A percentile compares a stretch with the other conserved stretches of the same genome.
phyloP scores from a whole-genome alignment of 2,888 invertebrate species.

The Creontiades dilutus region DNA sequence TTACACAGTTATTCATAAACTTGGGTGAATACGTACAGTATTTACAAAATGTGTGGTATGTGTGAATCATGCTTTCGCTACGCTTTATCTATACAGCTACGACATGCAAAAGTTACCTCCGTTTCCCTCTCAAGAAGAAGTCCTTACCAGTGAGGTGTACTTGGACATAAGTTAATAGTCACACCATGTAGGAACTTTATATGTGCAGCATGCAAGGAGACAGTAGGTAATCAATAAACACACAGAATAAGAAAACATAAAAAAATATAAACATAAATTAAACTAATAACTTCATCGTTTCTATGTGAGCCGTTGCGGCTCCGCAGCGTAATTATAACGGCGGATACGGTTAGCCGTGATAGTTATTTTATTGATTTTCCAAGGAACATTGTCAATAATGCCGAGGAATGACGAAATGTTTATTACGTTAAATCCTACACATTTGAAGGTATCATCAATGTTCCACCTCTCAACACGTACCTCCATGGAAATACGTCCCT shows the following conservation, averaged over 20 bases:
- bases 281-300: conserved; percentile 8
- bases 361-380: too few species aligned
- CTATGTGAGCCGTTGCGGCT: neutral
- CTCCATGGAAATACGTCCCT: too few species aligned
- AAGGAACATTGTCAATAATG: too few species aligned
- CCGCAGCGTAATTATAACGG: too few species aligned
- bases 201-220: conserved; percentile 77
- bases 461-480: too few species aligned
- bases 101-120: conserved; percentile 63
- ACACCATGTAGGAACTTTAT: conserved; percentile 77
- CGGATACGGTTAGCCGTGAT: too few species aligned
- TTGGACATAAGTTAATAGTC: conserved; percentile 81
- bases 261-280: conserved; percentile 23
- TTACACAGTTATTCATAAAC: too few species aligned
- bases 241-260: conserved; percentile 37
- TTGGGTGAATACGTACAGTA: too few species aligned
- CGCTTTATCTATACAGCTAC: conserved; percentile 44
- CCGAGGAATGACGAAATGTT: too few species aligned
- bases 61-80: conserved; percentile 12
- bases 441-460: too few species aligned
- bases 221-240: conserved; percentile 72
- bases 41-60: neutral
- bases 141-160: conserved; percentile 82
- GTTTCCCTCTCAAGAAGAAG: conserved; percentile 68
- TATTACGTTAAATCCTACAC: too few species aligned